Base-by-base conservation (phyloP, 2,888 invertebrate species). In the Melanophora roralis region DNA sequence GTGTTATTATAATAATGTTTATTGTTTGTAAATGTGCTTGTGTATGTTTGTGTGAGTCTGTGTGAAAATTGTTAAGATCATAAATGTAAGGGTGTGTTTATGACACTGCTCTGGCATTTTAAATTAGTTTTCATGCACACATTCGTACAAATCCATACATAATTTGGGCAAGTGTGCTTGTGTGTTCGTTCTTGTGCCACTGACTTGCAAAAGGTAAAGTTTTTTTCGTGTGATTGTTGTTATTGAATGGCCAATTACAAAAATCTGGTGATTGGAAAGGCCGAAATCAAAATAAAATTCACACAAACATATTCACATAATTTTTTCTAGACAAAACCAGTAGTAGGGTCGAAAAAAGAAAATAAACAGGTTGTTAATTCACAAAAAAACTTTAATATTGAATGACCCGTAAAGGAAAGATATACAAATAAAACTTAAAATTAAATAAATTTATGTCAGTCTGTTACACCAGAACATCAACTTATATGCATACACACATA, bases 231-330 rank as follows among this genome's bases (percentile, higher is more conserved):
- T 74, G 80, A 81, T 73, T 82, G 60, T 79, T 78, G 72, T 76
- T 62, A 73, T 75, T 82, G 78, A 82, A 83, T 83, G 74, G 82
- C 72, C 83, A 83, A 82, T 83, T 82, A 82, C 81, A 74, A 59
- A 75, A 83, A 81, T 81, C 77, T 65, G 77, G 68, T 78, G 81
- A 82, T 82, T 82, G 80, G 68, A 78, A 82, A 82, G 76, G 81
- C 55, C 59, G 68, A 80, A 73, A 76, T 45, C 36, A 43, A 43
- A 27, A 64, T 55, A 36, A 32, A 51, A 59, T 23, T 65, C 1
- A 47, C 57, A 73, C 64, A 34, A 12, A 49, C 51, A 65, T 16
- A 43, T 21, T 6, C 16, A 59, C 11, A 8, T 2, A 71, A 49
- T 36, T 60, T 14, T 38, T 27, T 23, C 27, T 27, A 12, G 32